Percentiles rank a stretch among this genome's conserved stretches.
phyloP scores from a whole-genome alignment of 2,113 vertebrate species.

The Epinephelus moara region DNA sequence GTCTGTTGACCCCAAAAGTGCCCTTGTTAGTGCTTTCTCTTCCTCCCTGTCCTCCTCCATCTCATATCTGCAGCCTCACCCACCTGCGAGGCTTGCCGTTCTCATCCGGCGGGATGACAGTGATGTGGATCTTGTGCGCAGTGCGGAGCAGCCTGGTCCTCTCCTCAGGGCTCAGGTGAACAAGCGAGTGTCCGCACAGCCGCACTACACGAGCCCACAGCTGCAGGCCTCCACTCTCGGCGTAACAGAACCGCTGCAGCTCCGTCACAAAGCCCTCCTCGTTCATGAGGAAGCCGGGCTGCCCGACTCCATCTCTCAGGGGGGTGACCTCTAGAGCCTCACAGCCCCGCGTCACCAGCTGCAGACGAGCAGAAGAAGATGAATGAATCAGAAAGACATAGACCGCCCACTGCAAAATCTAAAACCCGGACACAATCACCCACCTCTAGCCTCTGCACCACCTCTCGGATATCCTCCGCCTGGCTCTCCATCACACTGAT shows the following conservation, averaged over 20 bases:
- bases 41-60: not conserved
- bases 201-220: conserved; percentile 89
- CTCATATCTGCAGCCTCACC: conserved; percentile 41
- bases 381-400: conserved; percentile 1
- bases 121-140: conserved; percentile 91
- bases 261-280: conserved; percentile 91
- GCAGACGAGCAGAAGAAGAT: not conserved
- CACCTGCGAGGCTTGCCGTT: conserved; percentile 93
- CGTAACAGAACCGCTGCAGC: conserved; percentile 91
- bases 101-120: conserved; percentile 91
- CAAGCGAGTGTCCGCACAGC: conserved; percentile 88
- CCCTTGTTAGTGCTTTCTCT: conserved; percentile 6
- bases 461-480: conserved; percentile 87
- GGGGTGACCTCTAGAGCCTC: conserved; percentile 90
- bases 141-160: conserved; percentile 86
- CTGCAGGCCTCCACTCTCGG: conserved; percentile 90
- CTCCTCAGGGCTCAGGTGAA: conserved; percentile 84
- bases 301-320: conserved; percentile 89
- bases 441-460: conserved; percentile 91
- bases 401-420: not conserved
- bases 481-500: conserved; percentile 85
- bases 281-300: conserved; percentile 91
- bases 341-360: conserved; percentile 92
- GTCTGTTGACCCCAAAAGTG: conserved; percentile 27
- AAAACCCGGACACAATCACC: conserved; percentile 21